Evolutionary conservation across 2,113 vertebrate species (phyloP).

Genomic region (Odobenus rosmarus): DNA sequence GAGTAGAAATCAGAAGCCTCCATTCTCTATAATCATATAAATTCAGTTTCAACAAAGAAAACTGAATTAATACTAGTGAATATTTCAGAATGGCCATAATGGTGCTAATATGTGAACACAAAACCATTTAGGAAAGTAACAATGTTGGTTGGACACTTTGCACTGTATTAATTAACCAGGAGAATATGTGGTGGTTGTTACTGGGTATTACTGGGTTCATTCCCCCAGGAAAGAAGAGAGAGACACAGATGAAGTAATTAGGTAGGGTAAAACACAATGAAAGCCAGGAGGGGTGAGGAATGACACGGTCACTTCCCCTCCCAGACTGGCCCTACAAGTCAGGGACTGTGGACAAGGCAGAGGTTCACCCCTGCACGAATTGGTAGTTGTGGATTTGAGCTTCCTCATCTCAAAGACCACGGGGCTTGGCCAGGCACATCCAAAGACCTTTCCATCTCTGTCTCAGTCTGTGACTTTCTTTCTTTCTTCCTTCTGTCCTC

Average conservation of each 20-base stretch:
- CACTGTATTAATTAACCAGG: neutral
- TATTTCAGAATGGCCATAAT: neutral
- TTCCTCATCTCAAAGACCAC: neutral
- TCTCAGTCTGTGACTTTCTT: neutral
- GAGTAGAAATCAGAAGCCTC: neutral
- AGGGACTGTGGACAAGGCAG: neutral
- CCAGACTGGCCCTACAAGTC: neutral
- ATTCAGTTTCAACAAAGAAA: neutral
- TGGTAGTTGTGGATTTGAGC: neutral
- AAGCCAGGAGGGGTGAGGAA: neutral
- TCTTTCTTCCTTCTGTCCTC: neutral
- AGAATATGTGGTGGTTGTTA: neutral
- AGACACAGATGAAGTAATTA: neutral
- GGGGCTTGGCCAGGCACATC: neutral
- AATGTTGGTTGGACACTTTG: neutral
- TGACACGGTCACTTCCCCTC: neutral
- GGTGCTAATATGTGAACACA: neutral
- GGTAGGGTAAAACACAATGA: neutral
- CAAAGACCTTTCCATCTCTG: neutral
- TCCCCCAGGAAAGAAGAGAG: neutral
- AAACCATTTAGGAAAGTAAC: neutral
- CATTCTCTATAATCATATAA: neutral
- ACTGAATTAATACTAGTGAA: neutral
- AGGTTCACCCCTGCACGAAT: neutral
- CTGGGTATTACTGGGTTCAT: neutral